Conservation (phyloP, 2,797 vertebrate genomes). For the Phaenicophaeus curvirostris region DNA sequence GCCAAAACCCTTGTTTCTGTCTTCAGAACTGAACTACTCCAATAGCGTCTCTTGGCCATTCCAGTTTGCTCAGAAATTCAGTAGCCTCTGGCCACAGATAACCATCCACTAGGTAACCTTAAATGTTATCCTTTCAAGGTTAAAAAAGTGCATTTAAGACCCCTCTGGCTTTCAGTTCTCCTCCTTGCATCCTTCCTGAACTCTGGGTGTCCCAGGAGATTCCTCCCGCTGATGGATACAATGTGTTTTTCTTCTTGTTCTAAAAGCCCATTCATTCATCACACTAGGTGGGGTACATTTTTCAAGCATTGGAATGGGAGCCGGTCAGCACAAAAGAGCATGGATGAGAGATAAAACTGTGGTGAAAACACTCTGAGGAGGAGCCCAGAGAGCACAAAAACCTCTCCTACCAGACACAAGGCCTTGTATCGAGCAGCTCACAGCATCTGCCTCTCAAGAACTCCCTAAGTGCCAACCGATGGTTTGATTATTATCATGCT, state of each 20-base stretch:
- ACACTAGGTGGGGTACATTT: conserved; percentile 44
- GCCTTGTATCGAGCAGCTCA: neutral
- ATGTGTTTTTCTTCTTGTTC: conserved; percentile 33
- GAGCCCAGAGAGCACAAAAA: neutral
- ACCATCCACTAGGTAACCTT: neutral
- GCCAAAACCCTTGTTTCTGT: neutral
- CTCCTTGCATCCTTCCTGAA: conserved; percentile 19
- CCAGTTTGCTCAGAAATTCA: neutral
- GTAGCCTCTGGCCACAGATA: neutral
- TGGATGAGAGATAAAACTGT: neutral
- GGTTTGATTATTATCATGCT: neutral
- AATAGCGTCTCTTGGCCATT: neutral
- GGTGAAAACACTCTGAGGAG: neutral
- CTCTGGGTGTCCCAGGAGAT: conserved; percentile 8
- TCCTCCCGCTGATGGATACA: neutral
- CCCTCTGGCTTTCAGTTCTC: conserved; percentile 24
- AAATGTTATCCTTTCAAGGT: neutral
- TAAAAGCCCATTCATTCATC: neutral
- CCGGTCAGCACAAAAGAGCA: neutral
- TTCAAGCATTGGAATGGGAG: conserved; percentile 2
- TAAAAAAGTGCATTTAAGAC: neutral
- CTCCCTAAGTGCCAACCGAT: neutral
- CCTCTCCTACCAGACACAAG: neutral
- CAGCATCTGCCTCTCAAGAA: neutral
- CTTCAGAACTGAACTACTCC: neutral